Base-by-base conservation (phyloP, 2,113 vertebrate genomes). In the Planiliza haematocheilus region DNA sequence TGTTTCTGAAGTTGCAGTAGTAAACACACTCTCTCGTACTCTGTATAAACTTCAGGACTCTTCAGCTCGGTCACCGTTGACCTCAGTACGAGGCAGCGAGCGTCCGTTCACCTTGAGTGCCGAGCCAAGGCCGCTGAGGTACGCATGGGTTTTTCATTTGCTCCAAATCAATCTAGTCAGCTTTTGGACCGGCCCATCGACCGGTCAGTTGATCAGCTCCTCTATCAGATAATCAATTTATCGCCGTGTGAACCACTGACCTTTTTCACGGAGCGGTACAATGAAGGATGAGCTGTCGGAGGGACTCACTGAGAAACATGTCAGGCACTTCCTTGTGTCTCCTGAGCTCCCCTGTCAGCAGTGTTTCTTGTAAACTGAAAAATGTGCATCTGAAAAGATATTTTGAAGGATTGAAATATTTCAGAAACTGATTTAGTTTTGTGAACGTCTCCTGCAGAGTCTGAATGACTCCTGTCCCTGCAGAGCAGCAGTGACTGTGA, bases 151-250 rank as follows among this genome's bases (percentile, higher is more conserved):
- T 59, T 79, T 64, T 2, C 0, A 72, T 73, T 21, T 45, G 12
- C 61, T 10, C 4, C 48, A 43, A 64, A 69, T 76, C 71, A 43
- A 76, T 63, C 11, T 10, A 13, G 24, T 14, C 49, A 3, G 37
- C 52, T 18, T 49, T 63, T 58, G 42, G 21, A 42, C 3, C 0
- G 18, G 11, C 10, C 41, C 8, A 51, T 42, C 7, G n/a, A 64
- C 59, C 57, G 8, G 37, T 76, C 16, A 11, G 41, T 84, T 59
- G 79, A 84, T 77, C 72, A 42, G 46, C 59, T 62, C n/a, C 49
- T 37, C 60, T 9, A 58, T 72, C 49, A 51, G 64, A 69, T 74
- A 73, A 77, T 79, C 71, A 76, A 79, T 76, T 6, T 7, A 48
- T 43, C 30, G 2, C 46, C 4, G 39, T 39, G 38, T 68, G 70